These are phyloP conservation scores for Pseudanteris insignis DNA, from an alignment of 2,888 invertebrate genomes.

Conservation along the genomic window DNA sequence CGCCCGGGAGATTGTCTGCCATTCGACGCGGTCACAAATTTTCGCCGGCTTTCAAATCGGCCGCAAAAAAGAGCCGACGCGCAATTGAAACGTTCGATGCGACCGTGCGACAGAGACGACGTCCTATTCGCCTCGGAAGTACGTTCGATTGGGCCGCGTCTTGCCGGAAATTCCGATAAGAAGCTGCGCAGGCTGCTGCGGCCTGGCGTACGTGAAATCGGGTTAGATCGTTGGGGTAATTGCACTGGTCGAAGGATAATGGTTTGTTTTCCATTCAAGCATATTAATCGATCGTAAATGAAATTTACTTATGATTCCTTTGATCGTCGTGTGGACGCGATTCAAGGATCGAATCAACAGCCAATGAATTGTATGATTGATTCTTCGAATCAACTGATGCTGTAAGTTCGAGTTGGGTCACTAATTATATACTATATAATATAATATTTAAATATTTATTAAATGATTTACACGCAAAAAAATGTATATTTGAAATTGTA, in stretches of 20 bases:
- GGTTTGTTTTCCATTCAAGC: slow-evolving; percentile 1
- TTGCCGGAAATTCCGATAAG: slow-evolving; percentile 30
- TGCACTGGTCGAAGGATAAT: slow-evolving; percentile 6
- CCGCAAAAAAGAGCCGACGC: too few species aligned
- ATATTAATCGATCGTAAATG: background rate
- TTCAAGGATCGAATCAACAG: too few species aligned
- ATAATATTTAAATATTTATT: too few species aligned
- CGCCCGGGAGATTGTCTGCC: slow-evolving; percentile 18
- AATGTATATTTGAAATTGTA: too few species aligned
- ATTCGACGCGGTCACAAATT: slow-evolving; percentile 35
- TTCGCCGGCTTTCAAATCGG: slow-evolving; percentile 22
- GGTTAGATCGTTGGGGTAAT: slow-evolving; percentile 5
- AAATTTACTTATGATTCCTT: too few species aligned
- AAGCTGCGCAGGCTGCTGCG: slow-evolving; percentile 2
- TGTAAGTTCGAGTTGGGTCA: too few species aligned
- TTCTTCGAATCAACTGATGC: too few species aligned
- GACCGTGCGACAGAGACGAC: background rate
- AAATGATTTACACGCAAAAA: too few species aligned
- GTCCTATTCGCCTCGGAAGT: slow-evolving; percentile 12
- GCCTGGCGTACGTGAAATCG: slow-evolving; percentile 1
- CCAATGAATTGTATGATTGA: too few species aligned
- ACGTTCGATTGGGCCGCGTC: slow-evolving; percentile 27
- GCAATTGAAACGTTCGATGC: too few species aligned
- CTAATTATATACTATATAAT: too few species aligned
- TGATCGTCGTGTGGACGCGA: too few species aligned